Percentiles rank a stretch among this genome's conserved stretches.
Evolutionary conservation across 2,888 invertebrate genomes (phyloP).

Genomic region (Terebella lapidaria): DNA sequence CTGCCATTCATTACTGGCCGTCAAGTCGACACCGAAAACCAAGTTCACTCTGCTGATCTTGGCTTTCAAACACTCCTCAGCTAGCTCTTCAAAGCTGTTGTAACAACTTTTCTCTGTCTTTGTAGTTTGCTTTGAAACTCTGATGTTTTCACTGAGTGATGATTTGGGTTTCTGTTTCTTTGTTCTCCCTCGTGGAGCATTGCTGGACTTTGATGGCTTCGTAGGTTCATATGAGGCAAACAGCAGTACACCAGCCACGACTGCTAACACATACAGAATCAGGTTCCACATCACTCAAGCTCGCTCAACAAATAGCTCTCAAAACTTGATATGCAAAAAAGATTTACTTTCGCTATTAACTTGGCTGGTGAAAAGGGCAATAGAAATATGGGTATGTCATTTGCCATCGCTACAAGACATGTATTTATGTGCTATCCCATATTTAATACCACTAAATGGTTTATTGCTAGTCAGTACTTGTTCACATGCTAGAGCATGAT

Average conservation of each 20-base stretch:
- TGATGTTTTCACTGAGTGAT: slow-evolving; percentile 28
- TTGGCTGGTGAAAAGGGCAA: too few species aligned
- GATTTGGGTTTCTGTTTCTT: slow-evolving; percentile 3
- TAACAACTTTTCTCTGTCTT: slow-evolving; percentile 48
- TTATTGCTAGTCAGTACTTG: too few species aligned
- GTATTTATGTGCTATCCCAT: too few species aligned
- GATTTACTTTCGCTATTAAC: too few species aligned
- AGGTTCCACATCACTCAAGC: slow-evolving; percentile 33
- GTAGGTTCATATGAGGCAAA: slow-evolving; percentile 35
- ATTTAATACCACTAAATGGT: too few species aligned
- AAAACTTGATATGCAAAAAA: too few species aligned
- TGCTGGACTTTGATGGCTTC: slow-evolving; percentile 8
- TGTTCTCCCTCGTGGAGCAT: background rate
- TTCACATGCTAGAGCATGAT: too few species aligned
- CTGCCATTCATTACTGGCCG: slow-evolving; percentile 59
- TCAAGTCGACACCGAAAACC: slow-evolving; percentile 58
- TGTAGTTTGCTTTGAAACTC: slow-evolving; percentile 18
- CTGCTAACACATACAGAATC: slow-evolving; percentile 38
- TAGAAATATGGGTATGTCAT: too few species aligned
- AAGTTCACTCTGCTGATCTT: slow-evolving; percentile 55
- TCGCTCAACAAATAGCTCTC: too few species aligned
- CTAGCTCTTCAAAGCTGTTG: slow-evolving; percentile 50
- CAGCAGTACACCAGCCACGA: slow-evolving; percentile 36
- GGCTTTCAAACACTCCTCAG: slow-evolving; percentile 52
- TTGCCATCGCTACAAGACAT: too few species aligned